phyloP scores from a whole-genome alignment of 2,888 invertebrate genomes.

The Bibio marci region DNA sequence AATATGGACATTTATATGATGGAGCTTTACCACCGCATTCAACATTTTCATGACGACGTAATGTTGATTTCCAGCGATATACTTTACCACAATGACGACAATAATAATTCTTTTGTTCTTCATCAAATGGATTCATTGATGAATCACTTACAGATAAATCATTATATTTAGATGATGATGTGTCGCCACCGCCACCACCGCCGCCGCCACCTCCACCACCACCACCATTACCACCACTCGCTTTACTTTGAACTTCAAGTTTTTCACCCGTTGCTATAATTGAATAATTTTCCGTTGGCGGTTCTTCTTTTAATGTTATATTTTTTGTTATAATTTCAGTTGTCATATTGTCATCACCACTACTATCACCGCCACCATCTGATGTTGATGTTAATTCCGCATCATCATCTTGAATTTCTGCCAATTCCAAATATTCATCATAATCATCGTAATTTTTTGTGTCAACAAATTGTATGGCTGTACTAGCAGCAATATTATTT shows the following conservation, averaged over 20 bases:
- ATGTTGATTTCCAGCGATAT: conserved; percentile 73
- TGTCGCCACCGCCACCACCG: conserved; percentile 2
- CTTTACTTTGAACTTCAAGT: no score
- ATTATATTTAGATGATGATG: conserved; percentile 14
- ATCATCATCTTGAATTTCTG: background rate
- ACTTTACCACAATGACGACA: conserved; percentile 73
- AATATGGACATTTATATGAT: conserved; percentile 63
- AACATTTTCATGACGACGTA: conserved; percentile 65
- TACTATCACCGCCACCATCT: background rate
- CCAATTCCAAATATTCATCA: background rate
- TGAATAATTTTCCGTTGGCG: background rate
- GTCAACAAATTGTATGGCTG: no score
- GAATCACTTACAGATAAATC: conserved; percentile 27
- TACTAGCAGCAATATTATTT: no score
- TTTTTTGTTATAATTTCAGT: conserved; percentile 1
- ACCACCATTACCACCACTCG: no score
- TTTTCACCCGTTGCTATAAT: background rate
- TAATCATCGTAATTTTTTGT: background rate
- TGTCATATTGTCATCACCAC: background rate
- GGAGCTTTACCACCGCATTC: conserved; percentile 74
- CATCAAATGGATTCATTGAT: conserved; percentile 26
- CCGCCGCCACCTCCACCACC: no score
- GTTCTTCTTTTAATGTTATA: background rate
- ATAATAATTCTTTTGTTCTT: conserved; percentile 44
- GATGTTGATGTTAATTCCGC: background rate